Conservation (phyloP, 2,888 invertebrate species). For the Thecocarcelia acutangulata region DNA sequence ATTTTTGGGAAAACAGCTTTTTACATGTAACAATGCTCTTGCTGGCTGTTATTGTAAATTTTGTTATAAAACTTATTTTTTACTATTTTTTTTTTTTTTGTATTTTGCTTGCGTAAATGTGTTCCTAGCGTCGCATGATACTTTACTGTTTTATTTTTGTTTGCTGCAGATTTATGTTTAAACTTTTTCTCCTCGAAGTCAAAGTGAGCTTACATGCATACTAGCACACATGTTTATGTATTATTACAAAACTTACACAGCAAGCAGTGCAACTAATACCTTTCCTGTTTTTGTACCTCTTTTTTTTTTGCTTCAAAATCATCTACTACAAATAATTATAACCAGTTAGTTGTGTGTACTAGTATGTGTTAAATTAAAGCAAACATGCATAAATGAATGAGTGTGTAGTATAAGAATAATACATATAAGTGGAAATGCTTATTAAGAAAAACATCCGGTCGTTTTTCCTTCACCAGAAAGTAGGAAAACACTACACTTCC, state of each 20-base stretch:
- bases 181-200: slow-evolving; percentile 19
- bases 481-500: not conserved
- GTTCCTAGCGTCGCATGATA: not conserved
- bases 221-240: not conserved
- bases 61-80: not conserved
- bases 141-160: slow-evolving; percentile 3
- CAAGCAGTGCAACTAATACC: slow-evolving; percentile 13
- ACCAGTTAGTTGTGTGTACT: not conserved
- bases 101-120: not conserved
- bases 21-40: not conserved
- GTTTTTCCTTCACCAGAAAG: not conserved
- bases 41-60: slow-evolving; percentile 25
- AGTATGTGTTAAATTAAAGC: slow-evolving; percentile 11
- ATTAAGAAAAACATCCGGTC: slow-evolving; percentile 44
- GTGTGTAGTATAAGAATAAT: slow-evolving; percentile 23
- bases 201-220: slow-evolving; percentile 20
- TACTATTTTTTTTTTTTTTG: not conserved
- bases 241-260: not conserved
- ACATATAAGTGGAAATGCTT: slow-evolving; percentile 10
- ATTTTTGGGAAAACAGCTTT: not conserved
- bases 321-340: slow-evolving; percentile 6
- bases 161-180: slow-evolving; percentile 29
- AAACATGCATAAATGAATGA: slow-evolving; percentile 15
- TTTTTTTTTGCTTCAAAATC: not conserved
- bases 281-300: too few relatives aligned